Evolutionary conservation across 1,140 invertebrate species (phyloP).

Genomic region (Sitodiplosis mosellana): DNA sequence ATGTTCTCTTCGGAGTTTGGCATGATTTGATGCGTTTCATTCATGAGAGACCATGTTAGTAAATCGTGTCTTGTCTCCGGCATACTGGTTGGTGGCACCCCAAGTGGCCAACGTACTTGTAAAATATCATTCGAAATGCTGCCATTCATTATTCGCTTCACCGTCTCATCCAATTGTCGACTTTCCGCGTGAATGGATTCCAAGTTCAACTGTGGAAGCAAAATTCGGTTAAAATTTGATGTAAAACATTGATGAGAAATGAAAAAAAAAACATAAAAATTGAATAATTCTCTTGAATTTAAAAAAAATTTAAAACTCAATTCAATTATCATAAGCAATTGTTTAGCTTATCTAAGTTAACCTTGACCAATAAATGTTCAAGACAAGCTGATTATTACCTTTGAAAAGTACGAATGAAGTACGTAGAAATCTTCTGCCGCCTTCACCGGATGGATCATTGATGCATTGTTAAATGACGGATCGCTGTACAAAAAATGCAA

Average conservation of each 20-base stretch:
- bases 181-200: conserved; percentile 30
- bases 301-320: too few species aligned
- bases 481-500: conserved; percentile 25
- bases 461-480: conserved; percentile 32
- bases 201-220: conserved; percentile 26
- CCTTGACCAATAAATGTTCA: neutral
- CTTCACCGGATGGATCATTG: conserved; percentile 44
- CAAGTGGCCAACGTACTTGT: conserved; percentile 56
- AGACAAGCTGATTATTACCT: conserved; percentile 25
- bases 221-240: too few species aligned
- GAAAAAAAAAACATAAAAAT: too few species aligned
- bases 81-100: conserved; percentile 44
- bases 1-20: conserved; percentile 45
- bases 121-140: conserved; percentile 28
- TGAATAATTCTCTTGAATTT: too few species aligned
- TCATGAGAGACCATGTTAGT: conserved; percentile 67
- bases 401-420: conserved; percentile 48
- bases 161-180: conserved; percentile 24
- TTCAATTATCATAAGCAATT: too few species aligned
- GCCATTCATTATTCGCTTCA: conserved; percentile 21
- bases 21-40: conserved; percentile 59
- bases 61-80: conserved; percentile 69
- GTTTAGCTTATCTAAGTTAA: neutral
- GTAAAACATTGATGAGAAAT: too few species aligned
- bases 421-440: conserved; percentile 44